phyloP scores from a whole-genome alignment of 2,888 invertebrate genomes.

The Apodemia mormo region DNA sequence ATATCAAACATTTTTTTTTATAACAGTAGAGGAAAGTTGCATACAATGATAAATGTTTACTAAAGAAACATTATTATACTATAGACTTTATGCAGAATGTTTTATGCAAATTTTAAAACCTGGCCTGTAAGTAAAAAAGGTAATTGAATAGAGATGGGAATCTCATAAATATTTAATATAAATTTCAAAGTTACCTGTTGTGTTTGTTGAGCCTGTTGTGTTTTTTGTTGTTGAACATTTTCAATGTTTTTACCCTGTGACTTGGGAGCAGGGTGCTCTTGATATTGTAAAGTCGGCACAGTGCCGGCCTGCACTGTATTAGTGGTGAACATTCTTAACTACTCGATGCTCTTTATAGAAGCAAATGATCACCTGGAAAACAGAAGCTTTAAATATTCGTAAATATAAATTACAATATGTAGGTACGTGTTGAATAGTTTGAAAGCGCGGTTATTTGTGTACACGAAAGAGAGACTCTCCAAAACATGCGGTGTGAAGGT shows the following conservation, averaged over 20 bases:
- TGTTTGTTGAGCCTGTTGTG: slow-evolving; percentile 69
- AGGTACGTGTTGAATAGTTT: slow-evolving; percentile 31
- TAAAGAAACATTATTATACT: no score
- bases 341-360: neutral
- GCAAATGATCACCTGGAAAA: slow-evolving; percentile 16
- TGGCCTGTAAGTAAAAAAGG: no score
- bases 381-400: slow-evolving; percentile 2
- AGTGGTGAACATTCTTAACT: slow-evolving; percentile 79
- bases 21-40: no score
- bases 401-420: slow-evolving; percentile 8
- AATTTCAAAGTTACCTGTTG: slow-evolving; percentile 44
- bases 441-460: slow-evolving; percentile 72
- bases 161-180: neutral
- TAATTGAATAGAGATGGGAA: no score
- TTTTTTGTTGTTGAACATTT: slow-evolving; percentile 83
- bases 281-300: slow-evolving; percentile 85
- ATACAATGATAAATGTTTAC: no score
- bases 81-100: no score
- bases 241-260: slow-evolving; percentile 83
- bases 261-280: slow-evolving; percentile 83
- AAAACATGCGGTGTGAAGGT: slow-evolving; percentile 76
- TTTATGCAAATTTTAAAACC: no score
- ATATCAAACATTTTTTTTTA: no score
- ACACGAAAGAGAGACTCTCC: slow-evolving; percentile 67
- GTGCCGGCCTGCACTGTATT: slow-evolving; percentile 83